Percentiles rank a stretch among this genome's conserved stretches.
Conservation (phyloP, 2,888 invertebrate genomes). For the Leptinotarsa rubiginosa region DNA sequence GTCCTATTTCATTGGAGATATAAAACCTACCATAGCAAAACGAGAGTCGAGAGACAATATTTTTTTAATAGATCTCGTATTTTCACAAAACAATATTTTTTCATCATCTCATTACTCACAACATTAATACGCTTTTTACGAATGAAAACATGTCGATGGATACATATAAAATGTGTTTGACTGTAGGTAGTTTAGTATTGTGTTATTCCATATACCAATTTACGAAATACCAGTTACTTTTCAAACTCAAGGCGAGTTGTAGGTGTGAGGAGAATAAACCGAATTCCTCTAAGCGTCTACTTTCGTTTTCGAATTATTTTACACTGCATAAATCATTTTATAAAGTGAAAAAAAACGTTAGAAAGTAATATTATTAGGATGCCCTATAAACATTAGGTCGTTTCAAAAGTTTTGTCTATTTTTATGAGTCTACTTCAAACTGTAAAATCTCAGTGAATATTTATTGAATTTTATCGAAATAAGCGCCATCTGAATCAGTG, state of each 20-base stretch:
- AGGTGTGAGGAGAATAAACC: slow-evolving; percentile 25
- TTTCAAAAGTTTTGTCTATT: no score
- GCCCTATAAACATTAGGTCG: no score
- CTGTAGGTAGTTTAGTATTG: not conserved
- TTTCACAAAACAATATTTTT: no score
- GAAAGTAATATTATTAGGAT: not conserved
- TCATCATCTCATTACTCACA: no score
- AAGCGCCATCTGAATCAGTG: no score
- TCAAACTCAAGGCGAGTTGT: slow-evolving; percentile 40
- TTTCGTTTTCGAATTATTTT: not conserved
- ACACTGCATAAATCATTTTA: not conserved
- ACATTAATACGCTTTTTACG: not conserved
- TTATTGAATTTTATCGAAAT: no score
- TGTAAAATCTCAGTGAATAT: no score
- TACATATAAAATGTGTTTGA: not conserved
- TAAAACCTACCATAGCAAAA: no score
- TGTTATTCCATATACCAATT: not conserved
- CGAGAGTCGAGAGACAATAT: no score
- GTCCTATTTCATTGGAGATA: no score
- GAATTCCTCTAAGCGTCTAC: not conserved
- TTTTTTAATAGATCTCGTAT: no score
- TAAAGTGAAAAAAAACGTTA: not conserved
- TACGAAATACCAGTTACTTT: slow-evolving; percentile 38
- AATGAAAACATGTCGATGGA: not conserved
- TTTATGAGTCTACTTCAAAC: no score